phyloP scores from a whole-genome alignment of 2,888 invertebrate species.

The Lasius platythorax region DNA sequence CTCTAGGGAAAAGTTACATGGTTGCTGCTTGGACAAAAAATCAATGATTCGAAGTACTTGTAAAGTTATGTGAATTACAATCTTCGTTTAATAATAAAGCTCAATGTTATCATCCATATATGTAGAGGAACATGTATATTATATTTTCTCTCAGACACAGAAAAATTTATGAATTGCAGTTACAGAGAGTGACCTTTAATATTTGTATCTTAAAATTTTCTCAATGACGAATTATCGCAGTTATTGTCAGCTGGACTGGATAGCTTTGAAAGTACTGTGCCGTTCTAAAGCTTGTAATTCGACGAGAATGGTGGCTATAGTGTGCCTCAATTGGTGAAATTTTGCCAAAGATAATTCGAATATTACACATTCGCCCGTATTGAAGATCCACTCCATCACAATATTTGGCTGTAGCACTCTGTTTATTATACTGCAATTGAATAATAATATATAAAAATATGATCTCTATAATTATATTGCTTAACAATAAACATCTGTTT shows the following conservation, averaged over 20 bases:
- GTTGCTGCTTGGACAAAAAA: not conserved
- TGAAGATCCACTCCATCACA: slow-evolving; percentile 86
- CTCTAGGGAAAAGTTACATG: too few relatives aligned
- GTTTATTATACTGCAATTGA: slow-evolving; percentile 82
- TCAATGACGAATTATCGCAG: not conserved
- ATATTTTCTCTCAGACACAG: not conserved
- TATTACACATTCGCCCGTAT: slow-evolving; percentile 85
- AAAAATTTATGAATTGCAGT: not conserved
- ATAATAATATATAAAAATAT: slow-evolving; percentile 15
- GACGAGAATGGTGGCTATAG: slow-evolving; percentile 86
- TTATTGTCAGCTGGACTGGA: slow-evolving; percentile 61
- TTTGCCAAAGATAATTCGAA: slow-evolving; percentile 87
- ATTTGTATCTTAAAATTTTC: not conserved
- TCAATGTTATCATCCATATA: not conserved
- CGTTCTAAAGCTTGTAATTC: slow-evolving; percentile 87
- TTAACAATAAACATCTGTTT: slow-evolving; percentile 18
- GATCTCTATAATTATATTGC: not conserved
- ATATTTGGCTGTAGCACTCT: slow-evolving; percentile 86
- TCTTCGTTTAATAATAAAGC: not conserved
- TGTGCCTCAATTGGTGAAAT: slow-evolving; percentile 87
- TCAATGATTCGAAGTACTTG: not conserved
- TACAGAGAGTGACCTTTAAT: not conserved
- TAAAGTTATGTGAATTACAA: not conserved
- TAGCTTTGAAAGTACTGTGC: slow-evolving; percentile 85
- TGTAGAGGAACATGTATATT: not conserved